Percentiles rank a stretch among this genome's conserved stretches.
Evolutionary conservation across 2,888 invertebrate genomes (phyloP).

Genomic region (Ptilodon capucinus): DNA sequence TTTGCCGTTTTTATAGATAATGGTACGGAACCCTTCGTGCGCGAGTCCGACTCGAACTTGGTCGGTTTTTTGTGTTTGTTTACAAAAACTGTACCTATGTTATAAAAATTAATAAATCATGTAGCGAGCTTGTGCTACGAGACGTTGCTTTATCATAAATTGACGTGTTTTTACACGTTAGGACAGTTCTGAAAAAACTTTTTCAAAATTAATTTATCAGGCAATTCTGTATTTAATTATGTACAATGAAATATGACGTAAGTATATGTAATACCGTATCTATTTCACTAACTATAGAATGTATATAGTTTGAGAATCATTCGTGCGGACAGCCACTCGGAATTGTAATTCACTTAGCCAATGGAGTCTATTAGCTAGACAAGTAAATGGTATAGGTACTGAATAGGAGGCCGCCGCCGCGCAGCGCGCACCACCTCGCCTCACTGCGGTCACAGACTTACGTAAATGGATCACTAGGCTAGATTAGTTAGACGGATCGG

Average conservation of each 20-base stretch:
- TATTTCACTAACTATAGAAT: too few relatives aligned
- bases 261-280: too few relatives aligned
- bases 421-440: conserved; percentile 29
- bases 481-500: conserved; percentile 36
- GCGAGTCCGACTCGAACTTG: too few relatives aligned
- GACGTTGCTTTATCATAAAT: neutral
- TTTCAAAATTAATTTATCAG: too few relatives aligned
- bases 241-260: too few relatives aligned
- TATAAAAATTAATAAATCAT: neutral
- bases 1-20: too few relatives aligned
- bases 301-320: conserved; percentile 36
- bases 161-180: too few relatives aligned
- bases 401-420: conserved; percentile 23
- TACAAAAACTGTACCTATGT: neutral
- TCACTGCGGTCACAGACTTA: conserved; percentile 54
- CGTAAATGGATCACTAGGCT: conserved; percentile 56
- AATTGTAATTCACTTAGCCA: conserved; percentile 57
- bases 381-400: conserved; percentile 49
- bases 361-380: conserved; percentile 52
- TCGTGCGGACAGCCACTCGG: conserved; percentile 35
- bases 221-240: too few relatives aligned
- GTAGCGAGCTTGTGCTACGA: conserved; percentile 1
- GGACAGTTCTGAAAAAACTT: too few relatives aligned
- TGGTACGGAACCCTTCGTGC: too few relatives aligned
- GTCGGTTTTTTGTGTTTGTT: conserved; percentile 2